These are phyloP conservation scores for Crocodylus rhombifer DNA, from an alignment of 2,797 vertebrate genomes.

Conservation along the genomic window DNA sequence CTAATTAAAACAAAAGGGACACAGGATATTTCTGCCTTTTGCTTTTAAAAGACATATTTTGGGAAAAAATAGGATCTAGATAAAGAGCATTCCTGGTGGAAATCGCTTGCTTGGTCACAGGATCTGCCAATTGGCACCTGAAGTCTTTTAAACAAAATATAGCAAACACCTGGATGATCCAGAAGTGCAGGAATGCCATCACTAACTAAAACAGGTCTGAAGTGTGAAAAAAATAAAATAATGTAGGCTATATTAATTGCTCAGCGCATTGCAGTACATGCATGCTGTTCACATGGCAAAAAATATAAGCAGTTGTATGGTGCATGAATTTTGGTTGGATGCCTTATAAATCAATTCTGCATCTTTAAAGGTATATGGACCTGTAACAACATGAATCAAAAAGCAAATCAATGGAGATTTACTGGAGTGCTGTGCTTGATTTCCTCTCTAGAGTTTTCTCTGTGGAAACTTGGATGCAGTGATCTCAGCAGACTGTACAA, in stretches of 20 bases:
- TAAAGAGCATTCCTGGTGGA: neutral
- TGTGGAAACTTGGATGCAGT: accelerated
- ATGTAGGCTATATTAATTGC: neutral
- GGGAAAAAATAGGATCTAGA: neutral
- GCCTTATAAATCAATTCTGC: no score
- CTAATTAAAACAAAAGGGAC: slow-evolving; percentile 25
- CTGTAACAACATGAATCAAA: neutral
- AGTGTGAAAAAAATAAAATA: neutral
- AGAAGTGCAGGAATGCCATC: neutral
- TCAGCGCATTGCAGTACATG: neutral
- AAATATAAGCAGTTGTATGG: neutral
- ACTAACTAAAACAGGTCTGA: neutral
- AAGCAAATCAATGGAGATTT: neutral
- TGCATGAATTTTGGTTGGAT: neutral
- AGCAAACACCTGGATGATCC: neutral
- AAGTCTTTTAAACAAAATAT: neutral
- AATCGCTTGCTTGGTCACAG: neutral
- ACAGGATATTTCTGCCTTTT: neutral
- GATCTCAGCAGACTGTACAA: neutral
- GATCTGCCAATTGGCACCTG: neutral
- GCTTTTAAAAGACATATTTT: neutral
- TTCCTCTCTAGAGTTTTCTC: neutral
- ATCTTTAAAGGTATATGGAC: neutral
- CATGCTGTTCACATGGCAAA: accelerated
- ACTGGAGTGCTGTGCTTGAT: neutral